A percentile compares a stretch with the other conserved stretches of the same genome.
These are phyloP conservation scores for Tribolium madens DNA, from an alignment of 1,140 invertebrate genomes.

Conservation along the genomic window DNA sequence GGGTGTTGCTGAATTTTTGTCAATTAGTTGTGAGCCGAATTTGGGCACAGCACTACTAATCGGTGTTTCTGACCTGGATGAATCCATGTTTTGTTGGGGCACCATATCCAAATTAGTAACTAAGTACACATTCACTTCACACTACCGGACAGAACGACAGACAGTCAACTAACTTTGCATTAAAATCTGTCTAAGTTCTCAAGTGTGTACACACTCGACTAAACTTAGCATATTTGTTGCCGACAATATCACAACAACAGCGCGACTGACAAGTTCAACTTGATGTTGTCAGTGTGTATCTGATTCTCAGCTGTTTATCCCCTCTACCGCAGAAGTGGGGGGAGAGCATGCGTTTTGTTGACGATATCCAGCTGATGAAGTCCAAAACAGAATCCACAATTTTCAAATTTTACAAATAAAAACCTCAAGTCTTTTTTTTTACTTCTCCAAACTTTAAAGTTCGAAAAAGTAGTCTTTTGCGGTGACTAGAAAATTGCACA, in stretches of 20 bases:
- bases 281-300: slow-evolving; percentile 63
- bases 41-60: slow-evolving; percentile 67
- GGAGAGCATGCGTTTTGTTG: slow-evolving; percentile 51
- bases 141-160: slow-evolving; percentile 10
- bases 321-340: slow-evolving; percentile 51
- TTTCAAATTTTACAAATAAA: too few species aligned
- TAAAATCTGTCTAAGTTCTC: slow-evolving; percentile 61
- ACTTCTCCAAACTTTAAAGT: neutral
- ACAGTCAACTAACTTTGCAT: slow-evolving; percentile 14
- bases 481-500: neutral
- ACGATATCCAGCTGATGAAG: slow-evolving; percentile 52
- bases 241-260: slow-evolving; percentile 52
- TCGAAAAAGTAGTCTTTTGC: neutral
- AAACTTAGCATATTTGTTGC: slow-evolving; percentile 57
- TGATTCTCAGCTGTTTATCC: slow-evolving; percentile 62
- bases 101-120: slow-evolving; percentile 66
- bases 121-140: slow-evolving; percentile 44
- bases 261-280: slow-evolving; percentile 61
- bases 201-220: slow-evolving; percentile 58
- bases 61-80: slow-evolving; percentile 67
- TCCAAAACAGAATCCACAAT: slow-evolving; percentile 6
- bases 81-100: slow-evolving; percentile 71
- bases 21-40: slow-evolving; percentile 88
- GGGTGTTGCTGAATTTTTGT: slow-evolving; percentile 91
- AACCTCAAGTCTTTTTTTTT: too few species aligned